Evolutionary conservation across 2,888 invertebrate genomes (phyloP), one percentile per base, ranked within the genome.

Genomic region (Leucophora obtusa): DNA sequence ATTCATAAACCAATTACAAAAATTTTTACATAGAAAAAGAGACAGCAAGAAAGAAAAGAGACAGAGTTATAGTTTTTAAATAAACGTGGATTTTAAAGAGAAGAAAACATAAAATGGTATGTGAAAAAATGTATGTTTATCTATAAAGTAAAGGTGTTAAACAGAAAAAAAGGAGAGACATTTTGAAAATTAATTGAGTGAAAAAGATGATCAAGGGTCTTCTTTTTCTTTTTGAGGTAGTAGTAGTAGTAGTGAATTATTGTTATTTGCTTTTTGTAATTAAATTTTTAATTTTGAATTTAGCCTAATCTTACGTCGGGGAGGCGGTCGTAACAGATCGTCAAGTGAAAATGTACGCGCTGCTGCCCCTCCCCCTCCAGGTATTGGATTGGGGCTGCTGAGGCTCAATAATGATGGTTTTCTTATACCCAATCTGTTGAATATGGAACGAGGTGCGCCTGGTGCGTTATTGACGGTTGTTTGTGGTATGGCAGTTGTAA

Each of bases 331-430:
- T 93, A 95, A 94, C 92, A 95, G 94, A 94, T 95, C 95, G 93
- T 95, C 95, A 93, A 95, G 93, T 93, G 95, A 95, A 93, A 95
- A 95, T 91, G 95, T 95, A 92, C 95, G 93, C 91, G 94, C 94
- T 91, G 94, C 93, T 87, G 93, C 92, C 91, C 93, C 93, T 85
- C 91, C 91, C 82, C 82, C 83, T 84, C 84, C 84, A 79, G 83
- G 76, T 85, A 90, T 85, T 84, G 88, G 87, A 86, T 89, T 89
- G 92, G 93, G 92, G 91, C 93, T 92, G 93, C 94, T 93, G 91
- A 95, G 93, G 92, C 95, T 95, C 91, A 95, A 93, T 92, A 95
- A 93, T 91, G 95, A 95, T 91, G 95, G 95, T 94, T 95, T 96
- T 92, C 95, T 94, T 92, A 95, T 95, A 93, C 95, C 95, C 92